Evolutionary conservation across 2,113 vertebrate species (phyloP).

Genomic region (Paramormyrops kingsleyae): DNA sequence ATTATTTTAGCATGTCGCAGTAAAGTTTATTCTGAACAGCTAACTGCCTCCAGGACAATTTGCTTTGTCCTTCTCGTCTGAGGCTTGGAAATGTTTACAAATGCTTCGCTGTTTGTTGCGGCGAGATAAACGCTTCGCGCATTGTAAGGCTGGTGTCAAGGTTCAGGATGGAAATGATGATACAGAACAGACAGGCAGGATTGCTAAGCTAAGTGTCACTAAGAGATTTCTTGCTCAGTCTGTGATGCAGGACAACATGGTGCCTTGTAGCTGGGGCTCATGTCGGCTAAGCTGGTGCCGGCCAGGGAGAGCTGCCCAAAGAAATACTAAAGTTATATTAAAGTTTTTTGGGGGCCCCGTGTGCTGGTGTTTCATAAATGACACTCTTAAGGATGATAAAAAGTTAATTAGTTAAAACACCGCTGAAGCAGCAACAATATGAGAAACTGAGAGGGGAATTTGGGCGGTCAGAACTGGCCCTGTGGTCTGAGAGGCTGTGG

Average conservation of each 20-base stretch:
- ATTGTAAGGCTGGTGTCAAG: neutral
- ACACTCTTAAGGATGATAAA: neutral
- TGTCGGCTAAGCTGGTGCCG: too few species aligned
- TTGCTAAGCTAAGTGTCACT: neutral
- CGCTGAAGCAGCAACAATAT: neutral
- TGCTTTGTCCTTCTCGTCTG: neutral
- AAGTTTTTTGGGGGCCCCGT: neutral
- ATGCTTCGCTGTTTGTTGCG: neutral
- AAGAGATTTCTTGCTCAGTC: neutral
- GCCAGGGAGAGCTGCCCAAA: neutral
- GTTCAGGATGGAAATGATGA: neutral
- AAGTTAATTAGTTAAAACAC: neutral
- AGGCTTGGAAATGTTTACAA: neutral
- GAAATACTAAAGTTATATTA: neutral
- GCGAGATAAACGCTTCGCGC: neutral
- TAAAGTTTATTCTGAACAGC: neutral
- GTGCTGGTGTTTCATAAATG: neutral
- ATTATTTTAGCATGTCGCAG: constrained; percentile 5
- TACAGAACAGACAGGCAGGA: neutral
- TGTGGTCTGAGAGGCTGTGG: neutral
- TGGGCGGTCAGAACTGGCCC: neutral
- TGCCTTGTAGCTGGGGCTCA: neutral
- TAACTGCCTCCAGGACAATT: neutral
- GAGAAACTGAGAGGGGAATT: neutral
- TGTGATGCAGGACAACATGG: neutral